These are phyloP conservation scores for Danio jaintianensis DNA, from an alignment of 2,797 vertebrate species.

Conservation along the genomic window DNA sequence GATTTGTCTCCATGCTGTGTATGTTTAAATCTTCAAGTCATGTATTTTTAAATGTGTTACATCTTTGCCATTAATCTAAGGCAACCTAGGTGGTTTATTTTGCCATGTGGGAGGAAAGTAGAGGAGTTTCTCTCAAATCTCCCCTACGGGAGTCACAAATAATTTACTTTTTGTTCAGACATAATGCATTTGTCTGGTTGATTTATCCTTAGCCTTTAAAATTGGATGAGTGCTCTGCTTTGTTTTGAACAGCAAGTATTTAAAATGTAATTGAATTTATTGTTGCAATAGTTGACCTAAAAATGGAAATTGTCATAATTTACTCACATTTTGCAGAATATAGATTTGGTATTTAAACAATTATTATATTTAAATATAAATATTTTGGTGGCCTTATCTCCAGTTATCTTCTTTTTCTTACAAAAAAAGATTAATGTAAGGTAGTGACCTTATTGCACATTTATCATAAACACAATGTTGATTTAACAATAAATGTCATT, in stretches of 20 bases:
- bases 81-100: conserved; percentile 14
- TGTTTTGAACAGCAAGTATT: neutral
- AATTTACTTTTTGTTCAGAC: neutral
- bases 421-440: too few species aligned
- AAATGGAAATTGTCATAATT: too few species aligned
- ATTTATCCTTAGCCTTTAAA: neutral
- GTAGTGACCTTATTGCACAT: too few species aligned
- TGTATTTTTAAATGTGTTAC: conserved; percentile 27
- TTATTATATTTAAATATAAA: too few species aligned
- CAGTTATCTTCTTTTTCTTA: too few species aligned
- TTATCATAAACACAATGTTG: too few species aligned
- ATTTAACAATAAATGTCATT: too few species aligned
- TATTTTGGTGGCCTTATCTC: too few species aligned
- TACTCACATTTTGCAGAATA: too few species aligned
- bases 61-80: conserved; percentile 33
- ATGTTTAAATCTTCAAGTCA: conserved; percentile 27
- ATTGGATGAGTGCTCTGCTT: neutral
- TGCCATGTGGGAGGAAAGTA: conserved; percentile 27
- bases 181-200: neutral
- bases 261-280: too few species aligned
- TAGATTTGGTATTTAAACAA: too few species aligned
- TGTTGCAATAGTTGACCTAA: too few species aligned
- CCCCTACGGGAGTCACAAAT: neutral
- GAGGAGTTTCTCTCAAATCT: conserved; percentile 12
- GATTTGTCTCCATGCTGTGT: conserved; percentile 24